Evolutionary conservation across 2,797 vertebrate species (phyloP).

Genomic region (Pristis pectinata): DNA sequence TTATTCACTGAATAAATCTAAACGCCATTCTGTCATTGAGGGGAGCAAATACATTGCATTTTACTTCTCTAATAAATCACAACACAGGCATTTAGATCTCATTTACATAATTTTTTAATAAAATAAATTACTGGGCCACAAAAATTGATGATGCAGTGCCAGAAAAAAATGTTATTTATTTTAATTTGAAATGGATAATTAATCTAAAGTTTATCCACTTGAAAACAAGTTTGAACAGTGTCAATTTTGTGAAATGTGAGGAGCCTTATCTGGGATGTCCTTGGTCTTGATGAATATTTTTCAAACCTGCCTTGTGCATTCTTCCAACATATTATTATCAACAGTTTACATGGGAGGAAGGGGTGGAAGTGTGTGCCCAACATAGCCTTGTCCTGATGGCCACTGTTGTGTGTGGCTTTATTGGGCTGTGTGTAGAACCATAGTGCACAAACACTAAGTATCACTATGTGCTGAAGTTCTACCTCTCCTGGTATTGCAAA

Average conservation of each 20-base stretch:
- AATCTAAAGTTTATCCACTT: slow-evolving; percentile 23
- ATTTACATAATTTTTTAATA: slow-evolving; percentile 63
- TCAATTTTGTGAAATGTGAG: background rate
- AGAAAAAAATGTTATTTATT: slow-evolving; percentile 22
- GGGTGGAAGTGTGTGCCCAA: too few relatives aligned
- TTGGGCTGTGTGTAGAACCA: too few relatives aligned
- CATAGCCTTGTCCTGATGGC: too few relatives aligned
- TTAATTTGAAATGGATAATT: slow-evolving; percentile 35
- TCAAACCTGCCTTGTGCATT: too few relatives aligned
- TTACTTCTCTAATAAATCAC: slow-evolving; percentile 31
- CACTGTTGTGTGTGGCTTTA: too few relatives aligned
- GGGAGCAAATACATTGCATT: slow-evolving; percentile 21
- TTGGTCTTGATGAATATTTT: too few relatives aligned
- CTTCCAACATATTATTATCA: too few relatives aligned
- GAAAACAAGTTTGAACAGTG: background rate
- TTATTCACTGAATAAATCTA: slow-evolving; percentile 31
- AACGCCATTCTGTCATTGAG: background rate
- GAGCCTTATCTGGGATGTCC: background rate
- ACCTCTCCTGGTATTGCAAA: too few relatives aligned
- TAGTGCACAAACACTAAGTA: too few relatives aligned
- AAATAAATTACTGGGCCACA: slow-evolving; percentile 54
- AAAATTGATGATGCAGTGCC: slow-evolving; percentile 48
- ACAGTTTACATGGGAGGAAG: too few relatives aligned
- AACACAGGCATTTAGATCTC: slow-evolving; percentile 41
- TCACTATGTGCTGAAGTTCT: too few relatives aligned